Evolutionary conservation across 1,140 invertebrate species (phyloP).

Genomic region (Varroa destructor): DNA sequence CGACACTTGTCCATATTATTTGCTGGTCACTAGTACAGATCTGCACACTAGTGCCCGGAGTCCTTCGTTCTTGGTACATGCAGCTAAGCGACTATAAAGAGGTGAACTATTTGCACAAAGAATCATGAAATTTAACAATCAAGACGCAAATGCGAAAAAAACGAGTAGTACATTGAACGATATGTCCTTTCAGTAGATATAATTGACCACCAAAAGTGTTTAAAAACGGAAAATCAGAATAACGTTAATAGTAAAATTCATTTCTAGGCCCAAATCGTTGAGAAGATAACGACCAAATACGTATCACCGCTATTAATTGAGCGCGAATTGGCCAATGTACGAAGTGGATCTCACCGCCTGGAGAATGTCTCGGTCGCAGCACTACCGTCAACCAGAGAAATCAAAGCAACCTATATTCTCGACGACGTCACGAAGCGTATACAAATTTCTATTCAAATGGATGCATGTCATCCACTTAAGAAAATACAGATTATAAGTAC

Average conservation of each 20-base stretch:
- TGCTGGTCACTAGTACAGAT: constrained; percentile 4
- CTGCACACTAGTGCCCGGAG: background rate
- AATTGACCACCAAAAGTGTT: no score
- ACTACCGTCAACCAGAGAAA: constrained; percentile 4
- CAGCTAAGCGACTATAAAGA: constrained; percentile 11
- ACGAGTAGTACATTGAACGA: no score
- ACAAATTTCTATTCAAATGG: constrained; percentile 16
- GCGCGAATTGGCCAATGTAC: no score
- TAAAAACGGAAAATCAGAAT: no score
- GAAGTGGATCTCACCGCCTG: no score
- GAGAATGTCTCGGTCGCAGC: no score
- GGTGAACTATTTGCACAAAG: background rate
- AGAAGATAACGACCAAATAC: constrained; percentile 24
- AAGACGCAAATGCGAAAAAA: no score
- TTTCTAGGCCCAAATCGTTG: no score
- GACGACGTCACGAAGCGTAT: background rate
- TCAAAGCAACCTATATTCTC: background rate
- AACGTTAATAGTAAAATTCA: no score
- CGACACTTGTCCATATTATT: background rate
- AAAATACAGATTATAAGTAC: background rate
- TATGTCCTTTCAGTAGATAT: no score
- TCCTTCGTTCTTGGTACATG: background rate
- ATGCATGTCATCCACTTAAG: constrained; percentile 6
- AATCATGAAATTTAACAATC: no score
- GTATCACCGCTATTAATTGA: background rate